phyloP scores from a whole-genome alignment of 53 echinoderm and acorn worm species.

The Zoroaster sp. region DNA sequence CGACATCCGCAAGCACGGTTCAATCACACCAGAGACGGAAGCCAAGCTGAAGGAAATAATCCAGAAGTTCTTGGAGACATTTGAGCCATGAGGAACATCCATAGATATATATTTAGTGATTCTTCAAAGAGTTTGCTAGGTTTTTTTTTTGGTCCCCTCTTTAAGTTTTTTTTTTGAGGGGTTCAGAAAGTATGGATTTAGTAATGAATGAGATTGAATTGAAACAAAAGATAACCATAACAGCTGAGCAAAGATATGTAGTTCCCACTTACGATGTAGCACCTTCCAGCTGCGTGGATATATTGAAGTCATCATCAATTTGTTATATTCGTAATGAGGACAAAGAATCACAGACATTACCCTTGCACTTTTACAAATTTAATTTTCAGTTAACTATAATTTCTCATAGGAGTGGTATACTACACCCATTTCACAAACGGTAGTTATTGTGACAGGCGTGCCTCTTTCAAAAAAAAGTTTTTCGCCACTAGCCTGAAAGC shows the following conservation, averaged over 20 bases:
- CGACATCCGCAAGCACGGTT: conserved; percentile 72
- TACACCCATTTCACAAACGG: no score
- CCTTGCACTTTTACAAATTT: neutral
- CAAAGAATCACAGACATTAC: no score
- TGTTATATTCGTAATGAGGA: no score
- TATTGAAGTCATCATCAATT: no score
- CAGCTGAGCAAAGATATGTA: neutral
- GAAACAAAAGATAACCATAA: neutral
- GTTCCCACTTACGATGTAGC: no score
- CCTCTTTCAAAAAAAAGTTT: no score
- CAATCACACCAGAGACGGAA: conserved; percentile 77
- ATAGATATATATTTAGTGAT: neutral
- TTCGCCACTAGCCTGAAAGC: no score
- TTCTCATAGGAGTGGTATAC: no score
- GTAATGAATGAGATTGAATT: conserved; percentile 37
- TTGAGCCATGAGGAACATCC: conserved; percentile 65
- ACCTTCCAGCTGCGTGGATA: no score
- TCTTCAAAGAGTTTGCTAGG: neutral
- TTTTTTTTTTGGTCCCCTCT: neutral
- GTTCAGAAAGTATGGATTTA: conserved; percentile 10
- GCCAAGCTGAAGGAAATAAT: conserved; percentile 86
- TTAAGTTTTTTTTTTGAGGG: neutral
- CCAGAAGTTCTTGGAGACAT: conserved; percentile 85
- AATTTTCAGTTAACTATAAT: no score
- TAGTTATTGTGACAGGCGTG: no score